phyloP scores from a whole-genome alignment of 2,113 vertebrate species.

The Strix uralensis region DNA sequence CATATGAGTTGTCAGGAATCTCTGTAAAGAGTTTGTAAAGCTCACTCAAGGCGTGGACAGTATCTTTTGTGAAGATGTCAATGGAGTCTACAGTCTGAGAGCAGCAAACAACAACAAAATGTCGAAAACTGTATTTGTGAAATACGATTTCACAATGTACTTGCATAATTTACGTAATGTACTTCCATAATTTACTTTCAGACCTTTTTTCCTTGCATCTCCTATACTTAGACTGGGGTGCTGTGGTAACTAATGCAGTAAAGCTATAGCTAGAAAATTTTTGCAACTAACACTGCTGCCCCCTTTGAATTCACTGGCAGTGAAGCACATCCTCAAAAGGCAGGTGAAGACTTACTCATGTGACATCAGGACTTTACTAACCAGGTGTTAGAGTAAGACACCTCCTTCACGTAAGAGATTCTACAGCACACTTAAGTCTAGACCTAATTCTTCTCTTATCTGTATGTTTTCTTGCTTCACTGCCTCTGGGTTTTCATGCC shows the following conservation, averaged over 20 bases:
- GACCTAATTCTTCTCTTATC: background rate
- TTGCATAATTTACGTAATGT: background rate
- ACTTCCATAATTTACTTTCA: background rate
- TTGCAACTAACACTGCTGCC: background rate
- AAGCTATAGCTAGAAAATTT: background rate
- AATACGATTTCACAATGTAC: background rate
- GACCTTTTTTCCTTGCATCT: background rate
- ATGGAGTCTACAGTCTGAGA: background rate
- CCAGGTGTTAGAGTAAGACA: background rate
- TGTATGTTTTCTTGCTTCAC: background rate
- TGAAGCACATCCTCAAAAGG: background rate
- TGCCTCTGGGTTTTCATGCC: background rate
- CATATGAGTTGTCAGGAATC: background rate
- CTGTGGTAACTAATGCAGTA: background rate
- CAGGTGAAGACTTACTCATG: background rate
- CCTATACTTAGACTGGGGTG: background rate
- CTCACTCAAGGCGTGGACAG: background rate
- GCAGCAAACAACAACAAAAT: background rate
- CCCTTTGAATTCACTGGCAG: background rate
- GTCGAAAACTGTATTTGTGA: background rate
- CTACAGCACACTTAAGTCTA: background rate
- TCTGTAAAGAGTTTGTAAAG: background rate
- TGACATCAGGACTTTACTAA: background rate
- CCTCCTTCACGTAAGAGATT: background rate
- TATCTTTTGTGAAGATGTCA: background rate